Evolutionary conservation across 92 coral and sea anemone genomes (phyloP), one percentile per base, ranked within the genome.

Genomic region (Porites divaricata): DNA sequence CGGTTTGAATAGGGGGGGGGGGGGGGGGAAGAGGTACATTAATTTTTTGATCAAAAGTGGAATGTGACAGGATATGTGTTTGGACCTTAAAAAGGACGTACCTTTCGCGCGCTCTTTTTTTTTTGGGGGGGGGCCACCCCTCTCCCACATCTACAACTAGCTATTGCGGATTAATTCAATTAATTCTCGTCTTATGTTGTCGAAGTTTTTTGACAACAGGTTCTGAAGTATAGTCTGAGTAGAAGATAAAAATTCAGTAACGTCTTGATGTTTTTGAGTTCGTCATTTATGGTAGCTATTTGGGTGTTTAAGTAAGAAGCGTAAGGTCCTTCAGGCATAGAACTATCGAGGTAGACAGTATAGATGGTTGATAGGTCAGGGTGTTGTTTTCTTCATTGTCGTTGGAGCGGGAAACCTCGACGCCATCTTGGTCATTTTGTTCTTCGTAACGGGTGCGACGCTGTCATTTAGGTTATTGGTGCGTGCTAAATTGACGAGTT

Each of bases 171-270:
- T 35, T 35, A 35, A 35, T 35, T 35, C 68, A 11, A 63, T 17
- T 63, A 63, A 63, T 17, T 8, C 17, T 63, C 48, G 72, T 56
- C 35, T 81, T 59, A 70, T 78, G 63, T 63, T 56, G 66, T 75
- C 75, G 71, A 86, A 86, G 72, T 86, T 86, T 78, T 70, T 67
- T 66, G 89, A 86, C 23, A 67, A 63, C 63, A 67, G 65, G 35
- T 16, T 80, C 84, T 35, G 84, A 59, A 8, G 76, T 52, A 41
- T 67, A 49, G 75, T 48, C 57, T 20, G 83, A 20, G 53, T 74
- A 59, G 68, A 64, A 22, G 9, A 28, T 64, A 78, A 78, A 72
- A 25, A 78, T 70, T 78, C 69, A 28, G 61, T 78, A 78, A 57
- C 50, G 75, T 15, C 71, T 28, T 28, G 35, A 28, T 28, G 35